Evolutionary conservation across 2,888 invertebrate genomes (phyloP).

Genomic region (Scaptomyza parva): DNA sequence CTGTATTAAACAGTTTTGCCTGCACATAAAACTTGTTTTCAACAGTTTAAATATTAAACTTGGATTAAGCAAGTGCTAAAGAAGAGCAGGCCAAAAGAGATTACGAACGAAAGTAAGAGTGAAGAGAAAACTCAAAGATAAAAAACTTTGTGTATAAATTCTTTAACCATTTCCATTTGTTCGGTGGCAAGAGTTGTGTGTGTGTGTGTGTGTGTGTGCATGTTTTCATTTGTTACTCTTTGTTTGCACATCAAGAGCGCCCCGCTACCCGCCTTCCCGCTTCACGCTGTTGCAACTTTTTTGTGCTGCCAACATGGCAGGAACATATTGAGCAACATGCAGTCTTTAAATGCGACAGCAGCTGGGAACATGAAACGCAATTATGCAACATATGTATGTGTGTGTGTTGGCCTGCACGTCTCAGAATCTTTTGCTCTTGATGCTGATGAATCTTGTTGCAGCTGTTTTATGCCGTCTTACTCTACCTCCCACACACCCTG

Average conservation of each 20-base stretch:
- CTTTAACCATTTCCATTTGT: slow-evolving; percentile 30
- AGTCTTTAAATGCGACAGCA: slow-evolving; percentile 50
- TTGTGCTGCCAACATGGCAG: slow-evolving; percentile 27
- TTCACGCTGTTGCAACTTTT: slow-evolving; percentile 12
- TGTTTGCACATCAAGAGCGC: slow-evolving; percentile 33
- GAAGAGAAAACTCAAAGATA: neutral
- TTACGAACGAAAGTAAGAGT: neutral
- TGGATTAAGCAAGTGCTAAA: too few relatives aligned
- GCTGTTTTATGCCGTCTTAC: slow-evolving; percentile 29
- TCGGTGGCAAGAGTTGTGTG: slow-evolving; percentile 29
- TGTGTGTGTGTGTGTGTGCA: too few relatives aligned
- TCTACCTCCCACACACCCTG: neutral
- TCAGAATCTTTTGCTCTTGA: slow-evolving; percentile 34
- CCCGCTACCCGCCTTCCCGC: neutral
- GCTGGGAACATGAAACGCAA: slow-evolving; percentile 73
- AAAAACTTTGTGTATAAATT: slow-evolving; percentile 32
- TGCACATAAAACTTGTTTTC: too few relatives aligned
- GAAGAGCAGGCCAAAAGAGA: too few relatives aligned
- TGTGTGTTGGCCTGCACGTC: slow-evolving; percentile 36
- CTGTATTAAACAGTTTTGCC: too few relatives aligned
- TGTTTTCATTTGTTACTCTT: slow-evolving; percentile 33
- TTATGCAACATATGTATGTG: slow-evolving; percentile 68
- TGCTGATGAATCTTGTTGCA: slow-evolving; percentile 49
- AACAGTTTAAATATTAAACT: neutral
- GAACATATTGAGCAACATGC: slow-evolving; percentile 71